A percentile compares a stretch with the other conserved stretches of the same genome.
These are phyloP conservation scores for Uromys caudimaculatus DNA, from an alignment of 2,797 vertebrate species.

Conservation along the genomic window DNA sequence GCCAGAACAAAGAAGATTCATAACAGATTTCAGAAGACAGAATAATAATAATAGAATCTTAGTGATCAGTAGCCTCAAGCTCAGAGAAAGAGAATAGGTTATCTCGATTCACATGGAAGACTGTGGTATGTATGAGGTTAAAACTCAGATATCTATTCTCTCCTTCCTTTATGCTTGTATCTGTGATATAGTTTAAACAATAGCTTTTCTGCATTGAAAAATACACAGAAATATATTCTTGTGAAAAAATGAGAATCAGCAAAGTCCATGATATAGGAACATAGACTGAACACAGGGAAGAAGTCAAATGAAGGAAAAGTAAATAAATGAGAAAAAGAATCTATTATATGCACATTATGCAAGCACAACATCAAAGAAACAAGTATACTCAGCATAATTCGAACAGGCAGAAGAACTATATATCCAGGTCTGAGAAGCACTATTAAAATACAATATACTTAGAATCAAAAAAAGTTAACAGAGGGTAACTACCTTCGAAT, in stretches of 20 bases:
- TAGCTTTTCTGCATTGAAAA: constrained; percentile 3
- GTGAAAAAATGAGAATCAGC: neutral
- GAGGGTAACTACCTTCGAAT: neutral
- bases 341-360: neutral
- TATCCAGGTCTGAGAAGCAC: neutral
- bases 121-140: neutral
- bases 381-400: neutral
- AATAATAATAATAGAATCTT: neutral
- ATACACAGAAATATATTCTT: neutral
- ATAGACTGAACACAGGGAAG: neutral
- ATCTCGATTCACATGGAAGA: neutral
- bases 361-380: neutral
- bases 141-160: neutral
- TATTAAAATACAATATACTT: neutral
- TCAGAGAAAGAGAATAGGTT: neutral
- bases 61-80: neutral
- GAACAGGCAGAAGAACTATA: neutral
- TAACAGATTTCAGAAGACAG: neutral
- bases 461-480: neutral
- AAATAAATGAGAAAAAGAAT: neutral
- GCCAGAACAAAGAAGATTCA: neutral
- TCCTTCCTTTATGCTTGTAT: constrained; percentile 30
- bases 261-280: neutral
- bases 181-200: constrained; percentile 49
- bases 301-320: constrained; percentile 20